These are phyloP conservation scores for Heliconius erato DNA, from an alignment of 2,888 invertebrate species.

Conservation along the genomic window DNA sequence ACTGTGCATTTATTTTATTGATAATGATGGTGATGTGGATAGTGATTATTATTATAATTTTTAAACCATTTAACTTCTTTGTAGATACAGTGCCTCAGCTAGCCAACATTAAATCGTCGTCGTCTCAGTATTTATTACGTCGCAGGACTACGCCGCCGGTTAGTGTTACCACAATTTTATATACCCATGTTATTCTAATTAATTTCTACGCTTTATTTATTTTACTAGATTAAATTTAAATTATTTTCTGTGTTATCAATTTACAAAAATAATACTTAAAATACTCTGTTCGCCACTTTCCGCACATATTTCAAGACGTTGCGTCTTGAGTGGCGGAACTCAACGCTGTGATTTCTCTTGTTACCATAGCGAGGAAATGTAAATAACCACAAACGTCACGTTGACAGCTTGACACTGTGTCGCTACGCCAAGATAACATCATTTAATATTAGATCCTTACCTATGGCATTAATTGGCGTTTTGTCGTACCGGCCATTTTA, in stretches of 20 bases:
- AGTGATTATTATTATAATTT: neutral
- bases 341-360: neutral
- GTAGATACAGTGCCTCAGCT: slow-evolving; percentile 53
- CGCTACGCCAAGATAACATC: neutral
- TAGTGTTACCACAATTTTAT: slow-evolving; percentile 49
- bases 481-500: too few relatives aligned
- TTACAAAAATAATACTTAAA: neutral
- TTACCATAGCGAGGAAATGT: too few relatives aligned
- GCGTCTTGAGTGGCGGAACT: neutral
- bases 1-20: neutral
- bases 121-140: slow-evolving; percentile 59
- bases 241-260: neutral
- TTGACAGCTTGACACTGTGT: neutral
- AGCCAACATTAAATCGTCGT: slow-evolving; percentile 51
- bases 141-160: slow-evolving; percentile 68
- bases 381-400: neutral
- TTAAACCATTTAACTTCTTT: slow-evolving; percentile 1
- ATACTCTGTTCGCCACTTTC: too few relatives aligned
- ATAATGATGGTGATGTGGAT: neutral
- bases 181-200: neutral
- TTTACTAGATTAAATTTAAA: too few relatives aligned
- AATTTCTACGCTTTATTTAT: neutral
- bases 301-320: neutral
- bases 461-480: too few relatives aligned
- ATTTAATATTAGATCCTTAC: neutral